Evolutionary conservation across 2,797 vertebrate genomes (phyloP).

Genomic region (Iguana delicatissima): DNA sequence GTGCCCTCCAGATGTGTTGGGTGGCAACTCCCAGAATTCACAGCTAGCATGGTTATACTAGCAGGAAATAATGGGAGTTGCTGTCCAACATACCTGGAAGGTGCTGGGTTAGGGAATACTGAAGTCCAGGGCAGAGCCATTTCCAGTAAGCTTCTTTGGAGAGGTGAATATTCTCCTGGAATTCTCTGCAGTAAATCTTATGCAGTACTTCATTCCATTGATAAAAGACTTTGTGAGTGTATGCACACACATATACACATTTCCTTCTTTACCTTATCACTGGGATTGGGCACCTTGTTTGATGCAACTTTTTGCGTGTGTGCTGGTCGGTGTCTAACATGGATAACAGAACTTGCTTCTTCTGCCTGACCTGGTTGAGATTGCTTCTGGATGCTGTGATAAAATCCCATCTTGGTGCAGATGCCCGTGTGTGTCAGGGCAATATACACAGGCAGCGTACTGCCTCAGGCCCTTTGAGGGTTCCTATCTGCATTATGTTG

Average conservation of each 20-base stretch:
- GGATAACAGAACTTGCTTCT: slow-evolving; percentile 15
- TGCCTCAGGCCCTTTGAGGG: not conserved
- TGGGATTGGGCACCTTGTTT: slow-evolving; percentile 69
- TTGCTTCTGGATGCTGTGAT: slow-evolving; percentile 55
- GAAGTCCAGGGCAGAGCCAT: too few species aligned
- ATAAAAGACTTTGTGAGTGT: slow-evolving; percentile 63
- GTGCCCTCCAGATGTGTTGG: not conserved
- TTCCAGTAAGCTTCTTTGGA: slow-evolving; percentile 52
- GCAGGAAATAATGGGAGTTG: too few species aligned
- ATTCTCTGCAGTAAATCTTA: slow-evolving; percentile 76
- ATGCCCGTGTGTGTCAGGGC: too few species aligned
- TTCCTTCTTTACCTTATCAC: slow-evolving; percentile 64
- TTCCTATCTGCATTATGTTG: not conserved
- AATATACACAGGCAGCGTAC: too few species aligned
- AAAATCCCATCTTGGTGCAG: slow-evolving; percentile 64
- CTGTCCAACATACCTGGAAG: not conserved
- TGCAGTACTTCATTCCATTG: slow-evolving; percentile 73
- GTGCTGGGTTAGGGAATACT: not conserved
- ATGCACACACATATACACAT: too few species aligned
- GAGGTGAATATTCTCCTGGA: slow-evolving; percentile 76
- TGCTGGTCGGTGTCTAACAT: slow-evolving; percentile 69
- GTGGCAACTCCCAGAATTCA: not conserved
- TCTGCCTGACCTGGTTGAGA: not conserved
- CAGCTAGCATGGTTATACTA: too few species aligned
- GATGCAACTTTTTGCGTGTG: slow-evolving; percentile 73